Evolutionary conservation across 1,140 invertebrate genomes (phyloP).

Genomic region (Phymorhynchus buccinoides): DNA sequence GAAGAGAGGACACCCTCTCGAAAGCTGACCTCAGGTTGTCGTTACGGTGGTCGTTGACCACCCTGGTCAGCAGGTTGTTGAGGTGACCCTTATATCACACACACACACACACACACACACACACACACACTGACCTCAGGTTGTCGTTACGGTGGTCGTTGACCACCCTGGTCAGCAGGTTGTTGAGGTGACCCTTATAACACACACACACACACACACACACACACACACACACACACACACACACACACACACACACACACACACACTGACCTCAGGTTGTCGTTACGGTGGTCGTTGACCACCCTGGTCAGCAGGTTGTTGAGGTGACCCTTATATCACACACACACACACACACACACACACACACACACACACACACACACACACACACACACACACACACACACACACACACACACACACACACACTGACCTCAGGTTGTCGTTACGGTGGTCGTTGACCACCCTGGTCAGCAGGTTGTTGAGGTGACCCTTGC

Average conservation of each 20-base stretch:
- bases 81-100: constrained; percentile 61
- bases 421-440: constrained; percentile 51
- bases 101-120: too few relatives aligned
- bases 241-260: background rate
- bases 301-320: constrained; percentile 67
- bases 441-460: constrained; percentile 69
- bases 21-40: constrained; percentile 66
- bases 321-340: constrained; percentile 62
- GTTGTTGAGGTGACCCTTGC: constrained; percentile 61
- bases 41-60: constrained; percentile 67
- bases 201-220: background rate
- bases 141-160: too few relatives aligned
- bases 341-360: too few relatives aligned
- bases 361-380: background rate
- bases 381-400: background rate
- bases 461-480: constrained; percentile 67
- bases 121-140: too few relatives aligned
- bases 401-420: background rate
- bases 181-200: too few relatives aligned
- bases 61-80: constrained; percentile 65
- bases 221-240: background rate
- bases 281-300: constrained; percentile 68
- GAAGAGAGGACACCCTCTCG: background rate
- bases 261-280: constrained; percentile 56
- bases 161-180: too few relatives aligned